These are phyloP conservation scores for Andrena trimmerana DNA, from an alignment of 2,888 invertebrate species.

Conservation along the genomic window DNA sequence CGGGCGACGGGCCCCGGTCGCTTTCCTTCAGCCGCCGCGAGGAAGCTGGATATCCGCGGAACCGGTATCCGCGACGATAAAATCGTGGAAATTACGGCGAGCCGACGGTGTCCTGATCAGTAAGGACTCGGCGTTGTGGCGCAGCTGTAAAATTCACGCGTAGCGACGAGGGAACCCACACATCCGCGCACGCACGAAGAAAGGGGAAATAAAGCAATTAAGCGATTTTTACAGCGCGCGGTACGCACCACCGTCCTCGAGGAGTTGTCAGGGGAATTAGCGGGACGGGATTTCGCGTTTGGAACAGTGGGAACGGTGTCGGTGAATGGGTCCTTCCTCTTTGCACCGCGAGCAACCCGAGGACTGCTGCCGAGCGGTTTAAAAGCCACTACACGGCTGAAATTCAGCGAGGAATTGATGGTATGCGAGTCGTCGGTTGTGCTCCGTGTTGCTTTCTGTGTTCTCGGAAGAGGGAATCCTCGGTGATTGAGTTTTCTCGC, in stretches of 20 bases:
- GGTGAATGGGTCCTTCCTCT: constrained; percentile 4
- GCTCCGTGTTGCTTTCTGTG: background rate
- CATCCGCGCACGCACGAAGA: background rate
- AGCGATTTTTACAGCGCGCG: constrained; percentile 8
- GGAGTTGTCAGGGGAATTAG: constrained; percentile 10
- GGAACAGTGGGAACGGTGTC: constrained; percentile 4
- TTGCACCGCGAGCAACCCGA: background rate
- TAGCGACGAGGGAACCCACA: background rate
- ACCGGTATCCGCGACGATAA: constrained; percentile 39
- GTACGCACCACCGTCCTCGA: background rate
- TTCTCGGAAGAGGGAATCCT: background rate
- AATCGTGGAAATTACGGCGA: background rate
- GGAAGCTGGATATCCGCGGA: background rate
- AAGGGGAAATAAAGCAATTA: constrained; percentile 31
- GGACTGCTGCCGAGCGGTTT: background rate
- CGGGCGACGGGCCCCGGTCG: background rate
- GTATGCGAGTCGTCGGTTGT: background rate
- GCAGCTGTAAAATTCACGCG: constrained; percentile 33
- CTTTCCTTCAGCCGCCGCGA: background rate
- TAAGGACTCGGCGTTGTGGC: constrained; percentile 24
- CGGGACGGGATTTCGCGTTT: constrained; percentile 1
- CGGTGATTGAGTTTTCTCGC: constrained; percentile 5
- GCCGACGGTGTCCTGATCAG: constrained; percentile 24
- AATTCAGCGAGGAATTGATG: background rate
- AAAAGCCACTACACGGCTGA: constrained; percentile 1